Percentiles rank a stretch among this genome's conserved stretches.
These are phyloP conservation scores for Doryteuthis pealeii DNA, from an alignment of 1,140 invertebrate genomes.

Conservation along the genomic window DNA sequence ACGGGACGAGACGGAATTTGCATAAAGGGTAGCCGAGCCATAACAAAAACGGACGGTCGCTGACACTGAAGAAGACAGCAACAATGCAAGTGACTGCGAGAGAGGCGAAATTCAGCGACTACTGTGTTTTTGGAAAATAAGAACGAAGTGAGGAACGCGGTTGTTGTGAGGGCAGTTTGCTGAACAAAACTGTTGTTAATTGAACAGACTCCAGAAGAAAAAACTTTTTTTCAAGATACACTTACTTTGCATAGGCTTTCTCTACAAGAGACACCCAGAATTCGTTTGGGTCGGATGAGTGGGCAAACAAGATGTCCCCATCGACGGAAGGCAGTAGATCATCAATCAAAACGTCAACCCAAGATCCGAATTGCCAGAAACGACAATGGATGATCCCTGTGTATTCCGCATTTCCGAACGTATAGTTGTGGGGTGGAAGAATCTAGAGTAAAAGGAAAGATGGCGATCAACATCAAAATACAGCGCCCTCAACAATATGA, in stretches of 20 bases:
- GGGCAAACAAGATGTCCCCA: conserved; percentile 57
- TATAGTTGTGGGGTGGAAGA: conserved; percentile 40
- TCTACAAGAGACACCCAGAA: conserved; percentile 65
- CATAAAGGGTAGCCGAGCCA: no score
- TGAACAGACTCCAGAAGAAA: no score
- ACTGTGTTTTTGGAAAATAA: no score
- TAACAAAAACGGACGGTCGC: no score
- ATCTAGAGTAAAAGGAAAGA: conserved; percentile 31
- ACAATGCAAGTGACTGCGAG: no score
- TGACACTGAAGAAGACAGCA: no score
- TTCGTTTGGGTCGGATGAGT: conserved; percentile 57
- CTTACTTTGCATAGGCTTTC: conserved; percentile 63
- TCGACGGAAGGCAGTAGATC: conserved; percentile 61
- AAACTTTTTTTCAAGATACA: background rate
- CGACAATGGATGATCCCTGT: conserved; percentile 59
- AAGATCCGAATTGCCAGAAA: conserved; percentile 63
- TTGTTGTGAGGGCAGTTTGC: no score
- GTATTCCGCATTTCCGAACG: conserved; percentile 45
- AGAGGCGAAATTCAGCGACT: no score
- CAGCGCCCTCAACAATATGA: background rate
- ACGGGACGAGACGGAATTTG: no score
- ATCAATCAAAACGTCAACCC: conserved; percentile 62
- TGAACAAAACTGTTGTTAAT: no score
- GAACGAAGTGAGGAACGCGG: no score
- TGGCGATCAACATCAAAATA: background rate